Evolutionary conservation across 2,113 vertebrate species (phyloP), one percentile per base, ranked within the genome.

Genomic region (Campylomormyrus numenius): DNA sequence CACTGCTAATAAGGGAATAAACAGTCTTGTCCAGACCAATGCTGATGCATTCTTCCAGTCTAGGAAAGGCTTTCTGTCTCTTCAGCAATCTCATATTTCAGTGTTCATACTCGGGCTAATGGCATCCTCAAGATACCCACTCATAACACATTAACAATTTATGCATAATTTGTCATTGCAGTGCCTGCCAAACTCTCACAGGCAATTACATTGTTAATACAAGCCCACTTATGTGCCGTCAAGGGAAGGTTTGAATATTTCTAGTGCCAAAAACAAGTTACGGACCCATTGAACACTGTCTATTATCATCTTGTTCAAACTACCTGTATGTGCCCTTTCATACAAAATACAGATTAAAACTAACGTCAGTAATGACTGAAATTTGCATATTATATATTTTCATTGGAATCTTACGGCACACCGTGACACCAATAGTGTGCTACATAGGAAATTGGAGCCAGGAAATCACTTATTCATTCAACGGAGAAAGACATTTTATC

Each of bases 101-200:
- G 35, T 80, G 15, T 80, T 80, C 31, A n/a, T 42, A 3, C 39
- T 49, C 19, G 9, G 21, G 45, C 24, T 85, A 85, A 49, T 24
- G 83, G 15, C 46, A 85, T 85, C 39, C 46, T 45, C 46, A 86
- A 50, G n/a, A 86, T n/a, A 48, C 48, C 48, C 74, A 80, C 35
- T 80, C 74, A 42, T 17, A 80, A 42, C 74, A 80, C 15, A 80
- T 80, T 80, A 42, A 17, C 74, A 80, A 27, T 42, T 80, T 80
- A 80, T 39, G 74, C 74, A 80, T 80, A 80, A 80, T 80, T 42
- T 80, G 74, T 80, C 74, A 80, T 35, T 80, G 74, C 74, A 80
- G 5, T 42, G 74, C 15, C 74, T 77, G 70, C 70, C 70, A 77
- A 39, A 77, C 74, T 80, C 74, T 80, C 84, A n/a, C 46, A 86